Base-by-base conservation (phyloP, 2,797 vertebrate genomes). In the Ataeniobius toweri region DNA sequence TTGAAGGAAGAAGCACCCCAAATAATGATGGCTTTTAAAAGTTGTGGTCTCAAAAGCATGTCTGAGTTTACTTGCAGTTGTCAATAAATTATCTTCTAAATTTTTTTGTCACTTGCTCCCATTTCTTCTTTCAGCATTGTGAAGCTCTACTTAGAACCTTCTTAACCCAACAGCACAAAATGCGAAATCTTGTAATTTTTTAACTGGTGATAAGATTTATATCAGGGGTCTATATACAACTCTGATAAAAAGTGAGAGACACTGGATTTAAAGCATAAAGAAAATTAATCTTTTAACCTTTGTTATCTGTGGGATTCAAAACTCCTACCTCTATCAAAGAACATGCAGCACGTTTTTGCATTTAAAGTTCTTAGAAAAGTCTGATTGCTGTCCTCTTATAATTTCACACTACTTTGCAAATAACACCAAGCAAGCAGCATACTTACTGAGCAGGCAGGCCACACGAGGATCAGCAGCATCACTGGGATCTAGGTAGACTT, bases 401-500 rank as follows among this genome's bases (percentile, higher is more conserved):
- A 13, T 14, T 26, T 13, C 4, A 59, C n/a, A 28, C 13, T 5
- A 26, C n/a, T 59, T n/a, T 59, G 14, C 2, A 28, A 28, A 26
- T 5, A 3, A 59, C 51, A 59, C 28, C 56, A 13, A 59, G 48
- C 16, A 31, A 28, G 18, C 20, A 24, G 12, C 26, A 39, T 16
- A 80, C 97, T 0, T 95, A 99, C 98, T 97, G 71, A 97, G 88
- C 53, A 99, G 95, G 46, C 94, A 97, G 88, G 97, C 90, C 76
- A 99, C 96, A 20, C 97, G 96, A 59, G 98, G 97, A 85, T 99
- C 98, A 1, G 96, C 94, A 0, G 94, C 76, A 0, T 99, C 98
- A 0, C 96, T 94, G 0, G 96, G 92, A 84, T 99, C 98, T 92
- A 99, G 90, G 88, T 99, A 99, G 55, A 97, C 97, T 83, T 99